Conservation (phyloP, 30 jellyfish, hydroid and myxozoan species). For the Catostylus mosaicus region DNA sequence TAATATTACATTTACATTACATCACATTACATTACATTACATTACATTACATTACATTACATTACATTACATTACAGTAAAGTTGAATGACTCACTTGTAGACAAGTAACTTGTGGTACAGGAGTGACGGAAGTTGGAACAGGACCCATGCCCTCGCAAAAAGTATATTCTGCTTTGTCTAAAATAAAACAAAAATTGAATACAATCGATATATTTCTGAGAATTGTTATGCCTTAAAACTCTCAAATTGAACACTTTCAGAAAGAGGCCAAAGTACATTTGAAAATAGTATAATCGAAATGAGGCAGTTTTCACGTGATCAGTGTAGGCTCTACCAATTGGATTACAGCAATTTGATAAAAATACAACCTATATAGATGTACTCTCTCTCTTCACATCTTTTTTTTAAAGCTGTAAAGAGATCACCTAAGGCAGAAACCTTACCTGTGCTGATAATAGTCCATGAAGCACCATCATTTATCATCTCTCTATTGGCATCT, state of each 20-base stretch:
- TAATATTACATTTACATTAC: not conserved
- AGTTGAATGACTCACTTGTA: conserved; percentile 69
- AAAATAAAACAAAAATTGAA: not conserved
- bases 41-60: not conserved
- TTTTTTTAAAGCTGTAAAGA: too few species aligned
- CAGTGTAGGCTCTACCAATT: too few species aligned
- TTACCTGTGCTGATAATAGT: conserved; percentile 98
- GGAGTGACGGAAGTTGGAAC: conserved; percentile 89
- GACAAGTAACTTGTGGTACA: conserved; percentile 85
- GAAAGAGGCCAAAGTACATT: too few species aligned
- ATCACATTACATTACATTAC: not conserved
- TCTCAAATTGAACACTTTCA: too few species aligned
- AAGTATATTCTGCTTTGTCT: conserved; percentile 91
- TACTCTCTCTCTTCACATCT: too few species aligned
- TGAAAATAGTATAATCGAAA: too few species aligned
- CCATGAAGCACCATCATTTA: conserved; percentile 98
- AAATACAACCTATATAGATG: too few species aligned
- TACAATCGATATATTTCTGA: too few species aligned
- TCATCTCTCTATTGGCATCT: conserved; percentile 93
- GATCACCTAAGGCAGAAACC: too few species aligned
- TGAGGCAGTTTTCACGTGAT: too few species aligned
- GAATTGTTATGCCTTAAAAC: too few species aligned
- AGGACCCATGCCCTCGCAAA: conserved; percentile 99
- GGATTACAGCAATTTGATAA: too few species aligned
- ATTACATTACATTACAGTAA: not conserved